Base-by-base conservation (phyloP, 2,888 invertebrate genomes). In the Apodemia duryi region DNA sequence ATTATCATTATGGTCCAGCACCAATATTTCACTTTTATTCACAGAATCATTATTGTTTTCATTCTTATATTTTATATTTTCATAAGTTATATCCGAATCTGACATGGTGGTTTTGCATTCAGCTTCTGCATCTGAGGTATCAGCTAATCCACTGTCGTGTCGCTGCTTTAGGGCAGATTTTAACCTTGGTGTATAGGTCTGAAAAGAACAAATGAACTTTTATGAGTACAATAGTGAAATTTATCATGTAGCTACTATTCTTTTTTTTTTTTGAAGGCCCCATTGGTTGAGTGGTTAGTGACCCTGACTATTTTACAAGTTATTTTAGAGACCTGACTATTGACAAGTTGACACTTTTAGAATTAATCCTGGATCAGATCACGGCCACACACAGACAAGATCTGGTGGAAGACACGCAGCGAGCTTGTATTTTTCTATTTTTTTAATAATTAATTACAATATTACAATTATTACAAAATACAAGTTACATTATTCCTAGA, bases 111-210 rank as follows among this genome's bases (percentile, higher is more conserved):
- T 81, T 71, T 84, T 89, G 68, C 70, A 77, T 46, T 91, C 90
- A 1, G 75, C 80, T 67, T 92, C 92, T 1, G 88, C 88, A 66
- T 92, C 92, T 0, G 92, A 92, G 0, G 92, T 92, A 67, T 92
- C 92, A 0, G 87, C 88, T 5, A 92, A 79, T 28, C 92, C 92
- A 69, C 92, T 92, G 70, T 92, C 92, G 7, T 89, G 86, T 28
- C 92, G 80, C 65, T 80, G 80, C 69, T 92, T 91, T 61, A 89
- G 65, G 1, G 67, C 84, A 2, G 88, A 82, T 71, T 88, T 89
- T 71, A 80, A 65, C 68, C 83, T 81, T 28, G 82, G 75, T 66
- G 86, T 85, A 7, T 77, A 68, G 10, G 72, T 69, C 89, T 90
- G 84, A 61, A 83, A 75, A 70, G 63, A 60, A 62, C 28, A 46